These are phyloP conservation scores for Lasius fuliginosus DNA, from an alignment of 2,888 invertebrate genomes.

Conservation along the genomic window DNA sequence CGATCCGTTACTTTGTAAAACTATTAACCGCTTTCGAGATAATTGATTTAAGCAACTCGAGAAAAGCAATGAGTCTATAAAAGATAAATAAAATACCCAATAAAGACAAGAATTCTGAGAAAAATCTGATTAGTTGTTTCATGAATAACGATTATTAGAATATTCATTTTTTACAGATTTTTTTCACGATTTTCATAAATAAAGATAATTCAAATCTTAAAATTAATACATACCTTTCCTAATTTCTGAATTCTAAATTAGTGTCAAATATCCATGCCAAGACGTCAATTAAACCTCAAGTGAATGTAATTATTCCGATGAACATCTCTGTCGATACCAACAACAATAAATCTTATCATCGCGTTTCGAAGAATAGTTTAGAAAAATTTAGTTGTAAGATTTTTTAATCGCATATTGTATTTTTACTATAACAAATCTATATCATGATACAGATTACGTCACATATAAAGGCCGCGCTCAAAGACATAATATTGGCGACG, in stretches of 20 bases:
- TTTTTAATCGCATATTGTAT: conserved; percentile 12
- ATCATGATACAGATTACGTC: conserved; percentile 30
- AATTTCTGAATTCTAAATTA: not conserved
- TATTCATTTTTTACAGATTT: not conserved
- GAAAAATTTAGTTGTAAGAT: not conserved
- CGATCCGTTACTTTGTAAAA: conserved; percentile 12
- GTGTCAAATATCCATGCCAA: not conserved
- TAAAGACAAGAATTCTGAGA: not conserved
- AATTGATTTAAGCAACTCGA: conserved; percentile 12
- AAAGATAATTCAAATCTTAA: not conserved
- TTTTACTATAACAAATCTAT: conserved; percentile 38
- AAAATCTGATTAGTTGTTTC: not conserved
- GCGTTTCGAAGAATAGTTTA: not conserved
- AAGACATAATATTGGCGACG: conserved; percentile 17
- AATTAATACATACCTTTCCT: conserved; percentile 23
- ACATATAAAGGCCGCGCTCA: conserved; percentile 9
- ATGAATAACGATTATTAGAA: conserved; percentile 1
- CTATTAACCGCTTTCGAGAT: conserved; percentile 21
- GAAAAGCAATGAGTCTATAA: conserved; percentile 25
- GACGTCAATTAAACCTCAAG: not conserved
- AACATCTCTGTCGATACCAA: not conserved
- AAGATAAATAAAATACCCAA: not conserved
- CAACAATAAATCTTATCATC: not conserved
- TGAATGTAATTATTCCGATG: not conserved
- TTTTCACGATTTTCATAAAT: not conserved